Base-by-base conservation (phyloP, 2,113 vertebrate species). In the Xyliphius kryptos region DNA sequence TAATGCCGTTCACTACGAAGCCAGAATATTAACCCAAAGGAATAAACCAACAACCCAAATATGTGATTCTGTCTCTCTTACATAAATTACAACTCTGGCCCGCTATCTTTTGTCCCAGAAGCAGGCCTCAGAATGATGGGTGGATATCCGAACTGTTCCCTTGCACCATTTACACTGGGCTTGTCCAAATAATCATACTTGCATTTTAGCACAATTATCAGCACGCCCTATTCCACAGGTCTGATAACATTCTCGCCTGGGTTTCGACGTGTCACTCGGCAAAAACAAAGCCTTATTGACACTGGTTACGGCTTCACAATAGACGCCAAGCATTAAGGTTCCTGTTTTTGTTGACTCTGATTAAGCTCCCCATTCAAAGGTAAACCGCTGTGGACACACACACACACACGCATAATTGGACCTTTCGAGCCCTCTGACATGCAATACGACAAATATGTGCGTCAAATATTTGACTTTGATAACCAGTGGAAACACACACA, bases 401-500 rank as follows among this genome's bases (percentile, higher is more conserved):
- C 89, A 87, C 87, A 90, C 56, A 60, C 62, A 59, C 48, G 86
- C 86, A 71, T 67, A 67, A 67, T 60, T 67, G 65, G 56, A 67
- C 65, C 56, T 59, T 60, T 60, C 50, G 48, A 67, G 65, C 38
- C 56, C 65, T 60, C 56, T 59, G 65, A 59, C 65, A 67, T 67
- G 47, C 65, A 52, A 52, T 80, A 77, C 75, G 70, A 78, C 81
- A 79, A 83, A 83, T 86, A 79, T 77, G 85, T 80, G 86, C 87
- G 91, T 89, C 80, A 90, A 91, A 90, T 91, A 86, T 92, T 91
- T 91, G 87, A 87, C 87, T 86, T 89, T 89, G 88, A 91, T 89
- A 92, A 89, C 84, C 26, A 16, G 49, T 41, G 56, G 57, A 49
- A 64, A 52, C 40, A 65, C 16, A 40, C 6, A 46, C 12, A 46